A percentile compares a stretch with the other conserved stretches of the same genome.
phyloP scores from a whole-genome alignment of 2,113 vertebrate genomes.

The Solenodon paradoxus region DNA sequence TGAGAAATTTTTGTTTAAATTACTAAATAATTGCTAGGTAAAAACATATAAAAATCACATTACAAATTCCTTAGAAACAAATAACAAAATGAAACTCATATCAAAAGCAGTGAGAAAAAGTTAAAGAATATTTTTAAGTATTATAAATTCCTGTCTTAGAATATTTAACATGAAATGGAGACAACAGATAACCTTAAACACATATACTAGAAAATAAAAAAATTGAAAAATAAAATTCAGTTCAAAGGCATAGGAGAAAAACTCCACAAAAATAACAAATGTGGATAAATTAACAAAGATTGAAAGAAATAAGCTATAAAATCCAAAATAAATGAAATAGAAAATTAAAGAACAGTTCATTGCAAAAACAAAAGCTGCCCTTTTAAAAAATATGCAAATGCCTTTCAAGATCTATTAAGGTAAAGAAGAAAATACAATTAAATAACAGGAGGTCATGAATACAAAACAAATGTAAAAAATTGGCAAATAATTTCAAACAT shows the following conservation, averaged over 20 bases:
- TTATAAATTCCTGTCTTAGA: not conserved
- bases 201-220: not conserved
- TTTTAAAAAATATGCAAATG: not conserved
- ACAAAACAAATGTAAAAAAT: not conserved
- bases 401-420: not conserved
- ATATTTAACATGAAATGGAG: not conserved
- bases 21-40: not conserved
- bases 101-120: not conserved
- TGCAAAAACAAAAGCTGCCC: not conserved
- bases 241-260: conserved; percentile 2
- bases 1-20: not conserved
- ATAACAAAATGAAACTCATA: not conserved
- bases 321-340: not conserved
- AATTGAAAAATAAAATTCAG: not conserved
- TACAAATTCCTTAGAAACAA: not conserved
- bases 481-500: not conserved
- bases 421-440: not conserved
- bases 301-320: not conserved
- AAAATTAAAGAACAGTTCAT: not conserved
- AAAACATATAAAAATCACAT: not conserved
- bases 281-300: not conserved
- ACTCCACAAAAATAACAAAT: not conserved
- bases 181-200: not conserved
- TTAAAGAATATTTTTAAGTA: not conserved
- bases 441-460: not conserved